These are phyloP conservation scores for Zosterops lateralis DNA, from an alignment of 2,113 vertebrate species.

Conservation along the genomic window DNA sequence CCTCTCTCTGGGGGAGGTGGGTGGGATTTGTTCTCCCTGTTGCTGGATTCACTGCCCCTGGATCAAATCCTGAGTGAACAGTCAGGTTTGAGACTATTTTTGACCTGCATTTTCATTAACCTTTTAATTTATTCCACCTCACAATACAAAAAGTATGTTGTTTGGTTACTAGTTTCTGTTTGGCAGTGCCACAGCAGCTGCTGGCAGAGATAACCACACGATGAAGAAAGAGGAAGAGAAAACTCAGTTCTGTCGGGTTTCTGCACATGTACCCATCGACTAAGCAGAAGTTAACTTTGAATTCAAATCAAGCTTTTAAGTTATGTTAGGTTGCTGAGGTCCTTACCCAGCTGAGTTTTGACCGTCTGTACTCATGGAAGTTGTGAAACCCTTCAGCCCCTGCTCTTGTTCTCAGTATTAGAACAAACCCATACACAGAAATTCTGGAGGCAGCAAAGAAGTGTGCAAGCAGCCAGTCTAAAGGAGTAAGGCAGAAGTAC, in stretches of 20 bases:
- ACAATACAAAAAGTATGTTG: background rate
- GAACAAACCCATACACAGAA: background rate
- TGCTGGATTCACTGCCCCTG: background rate
- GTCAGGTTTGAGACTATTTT: background rate
- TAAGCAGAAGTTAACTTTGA: background rate
- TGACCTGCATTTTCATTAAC: background rate
- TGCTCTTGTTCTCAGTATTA: background rate
- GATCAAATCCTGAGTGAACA: background rate
- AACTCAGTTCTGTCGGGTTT: background rate
- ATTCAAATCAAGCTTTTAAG: background rate
- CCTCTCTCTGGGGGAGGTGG: background rate
- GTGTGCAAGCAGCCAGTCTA: background rate
- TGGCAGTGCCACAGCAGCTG: background rate
- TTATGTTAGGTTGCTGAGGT: background rate
- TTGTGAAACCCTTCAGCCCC: background rate
- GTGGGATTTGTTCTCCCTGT: background rate
- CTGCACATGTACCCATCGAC: accelerated
- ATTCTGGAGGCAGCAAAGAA: background rate
- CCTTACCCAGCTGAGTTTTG: background rate
- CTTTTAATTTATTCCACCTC: background rate
- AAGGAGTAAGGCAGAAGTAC: background rate
- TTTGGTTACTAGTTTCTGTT: background rate
- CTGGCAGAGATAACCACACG: background rate
- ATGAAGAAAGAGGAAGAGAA: background rate
- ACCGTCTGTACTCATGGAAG: background rate